A percentile compares a stretch with the other conserved stretches of the same genome.
phyloP scores from a whole-genome alignment of 1,140 invertebrate genomes.

The Drosophila gunungcola region DNA sequence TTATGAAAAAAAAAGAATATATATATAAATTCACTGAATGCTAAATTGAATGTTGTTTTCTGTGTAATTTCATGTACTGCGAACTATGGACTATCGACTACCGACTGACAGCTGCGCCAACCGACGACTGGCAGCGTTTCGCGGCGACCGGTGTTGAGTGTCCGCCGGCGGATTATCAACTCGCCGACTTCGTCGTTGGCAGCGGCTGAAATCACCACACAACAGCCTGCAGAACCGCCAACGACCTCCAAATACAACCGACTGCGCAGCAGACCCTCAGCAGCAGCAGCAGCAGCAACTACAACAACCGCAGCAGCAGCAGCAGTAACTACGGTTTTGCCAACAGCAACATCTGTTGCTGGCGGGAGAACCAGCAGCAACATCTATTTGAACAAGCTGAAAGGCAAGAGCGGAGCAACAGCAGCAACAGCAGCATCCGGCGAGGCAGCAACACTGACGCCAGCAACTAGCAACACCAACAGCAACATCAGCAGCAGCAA shows the following conservation, averaged over 20 bases:
- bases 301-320: conserved; percentile 11
- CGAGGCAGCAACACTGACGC: conserved; percentile 49
- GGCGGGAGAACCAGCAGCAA: conserved; percentile 49
- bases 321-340: conserved; percentile 13
- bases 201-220: conserved; percentile 38
- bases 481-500: conserved; percentile 17
- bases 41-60: conserved; percentile 24
- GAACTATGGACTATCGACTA: conserved; percentile 8
- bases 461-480: conserved; percentile 32
- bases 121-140: conserved; percentile 59
- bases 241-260: conserved; percentile 68
- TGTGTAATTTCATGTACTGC: conserved; percentile 52
- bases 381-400: conserved; percentile 57
- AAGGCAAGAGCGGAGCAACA: conserved; percentile 49
- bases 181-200: conserved; percentile 38
- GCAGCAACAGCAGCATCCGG: conserved; percentile 17
- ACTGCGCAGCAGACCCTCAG: conserved; percentile 48
- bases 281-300: conserved; percentile 23
- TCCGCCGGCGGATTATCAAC: conserved; percentile 79
- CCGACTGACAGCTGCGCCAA: conserved; percentile 67
- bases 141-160: conserved; percentile 75
- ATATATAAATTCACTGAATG: conserved; percentile 1
- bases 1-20: not conserved
- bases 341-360: conserved; percentile 32
- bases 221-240: conserved; percentile 40